These are phyloP conservation scores for Drosophila maculinotata DNA, from an alignment of 2,888 invertebrate species.

Conservation along the genomic window DNA sequence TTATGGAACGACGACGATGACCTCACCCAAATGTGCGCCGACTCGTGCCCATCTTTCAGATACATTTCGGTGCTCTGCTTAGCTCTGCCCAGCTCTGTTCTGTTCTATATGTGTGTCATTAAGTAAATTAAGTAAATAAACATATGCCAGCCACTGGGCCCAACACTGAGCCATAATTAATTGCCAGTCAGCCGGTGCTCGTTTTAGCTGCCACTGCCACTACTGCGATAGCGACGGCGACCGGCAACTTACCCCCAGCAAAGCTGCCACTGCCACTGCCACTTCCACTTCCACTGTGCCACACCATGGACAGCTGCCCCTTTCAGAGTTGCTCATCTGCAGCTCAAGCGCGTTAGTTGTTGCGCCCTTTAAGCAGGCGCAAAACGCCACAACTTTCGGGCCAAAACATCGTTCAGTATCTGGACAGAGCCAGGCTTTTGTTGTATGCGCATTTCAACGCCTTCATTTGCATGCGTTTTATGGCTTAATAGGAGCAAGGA, in stretches of 20 bases:
- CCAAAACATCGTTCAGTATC: slow-evolving; percentile 15
- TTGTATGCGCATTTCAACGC: slow-evolving; percentile 78
- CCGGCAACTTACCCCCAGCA: slow-evolving; percentile 36
- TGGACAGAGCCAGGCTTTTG: slow-evolving; percentile 30
- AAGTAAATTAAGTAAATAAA: slow-evolving; percentile 83
- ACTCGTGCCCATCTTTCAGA: slow-evolving; percentile 71
- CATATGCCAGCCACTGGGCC: slow-evolving; percentile 74
- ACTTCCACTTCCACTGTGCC: slow-evolving; percentile 28
- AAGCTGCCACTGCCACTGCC: slow-evolving; percentile 29
- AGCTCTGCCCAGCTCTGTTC: slow-evolving; percentile 14
- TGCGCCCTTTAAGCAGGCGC: slow-evolving; percentile 74
- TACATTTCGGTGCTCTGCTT: slow-evolving; percentile 26
- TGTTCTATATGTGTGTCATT: slow-evolving; percentile 70
- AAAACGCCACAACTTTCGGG: slow-evolving; percentile 28
- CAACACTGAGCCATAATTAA: slow-evolving; percentile 73
- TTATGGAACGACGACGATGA: slow-evolving; percentile 72
- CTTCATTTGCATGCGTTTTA: slow-evolving; percentile 83
- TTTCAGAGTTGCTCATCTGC: slow-evolving; percentile 54
- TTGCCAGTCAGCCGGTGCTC: slow-evolving; percentile 78
- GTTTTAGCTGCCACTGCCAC: slow-evolving; percentile 44
- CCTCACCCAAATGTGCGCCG: slow-evolving; percentile 75
- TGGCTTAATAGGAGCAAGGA: slow-evolving; percentile 75
- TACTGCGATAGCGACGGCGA: background rate
- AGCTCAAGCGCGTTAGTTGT: slow-evolving; percentile 79
- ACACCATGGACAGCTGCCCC: slow-evolving; percentile 26